phyloP scores from a whole-genome alignment of 1,140 invertebrate genomes.

The Xylocopa sonorina region DNA sequence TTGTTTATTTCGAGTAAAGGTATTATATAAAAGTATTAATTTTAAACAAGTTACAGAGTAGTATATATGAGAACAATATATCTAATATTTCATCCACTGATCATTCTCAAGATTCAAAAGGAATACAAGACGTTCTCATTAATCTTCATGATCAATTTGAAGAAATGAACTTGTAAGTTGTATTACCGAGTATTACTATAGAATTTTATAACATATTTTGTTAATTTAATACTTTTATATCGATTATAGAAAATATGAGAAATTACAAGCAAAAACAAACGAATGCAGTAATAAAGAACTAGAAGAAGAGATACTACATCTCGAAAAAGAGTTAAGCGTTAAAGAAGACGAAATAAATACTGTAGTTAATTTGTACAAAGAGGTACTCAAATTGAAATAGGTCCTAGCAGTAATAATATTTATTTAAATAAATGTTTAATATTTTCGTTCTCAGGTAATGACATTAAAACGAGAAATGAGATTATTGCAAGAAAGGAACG shows the following conservation, averaged over 20 bases:
- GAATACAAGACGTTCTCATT: constrained; percentile 75
- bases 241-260: constrained; percentile 80
- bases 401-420: background rate
- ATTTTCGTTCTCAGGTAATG: constrained; percentile 68
- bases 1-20: too few species aligned
- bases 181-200: background rate
- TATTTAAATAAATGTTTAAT: constrained; percentile 4
- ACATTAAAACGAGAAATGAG: constrained; percentile 81
- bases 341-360: constrained; percentile 83
- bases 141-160: constrained; percentile 81
- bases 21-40: constrained; percentile 22
- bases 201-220: constrained; percentile 3
- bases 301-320: constrained; percentile 72
- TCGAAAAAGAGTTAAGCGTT: constrained; percentile 78
- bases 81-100: background rate
- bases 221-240: constrained; percentile 21
- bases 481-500: constrained; percentile 74
- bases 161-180: constrained; percentile 76
- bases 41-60: constrained; percentile 19
- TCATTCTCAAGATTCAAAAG: constrained; percentile 42
- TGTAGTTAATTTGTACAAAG: constrained; percentile 81
- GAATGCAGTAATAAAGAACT: constrained; percentile 70
- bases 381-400: constrained; percentile 67
- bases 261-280: constrained; percentile 70
- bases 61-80: constrained; percentile 10